Evolutionary conservation across 2,888 invertebrate species (phyloP), one percentile per base, ranked within the genome.

Genomic region (Parnassius glacialis): DNA sequence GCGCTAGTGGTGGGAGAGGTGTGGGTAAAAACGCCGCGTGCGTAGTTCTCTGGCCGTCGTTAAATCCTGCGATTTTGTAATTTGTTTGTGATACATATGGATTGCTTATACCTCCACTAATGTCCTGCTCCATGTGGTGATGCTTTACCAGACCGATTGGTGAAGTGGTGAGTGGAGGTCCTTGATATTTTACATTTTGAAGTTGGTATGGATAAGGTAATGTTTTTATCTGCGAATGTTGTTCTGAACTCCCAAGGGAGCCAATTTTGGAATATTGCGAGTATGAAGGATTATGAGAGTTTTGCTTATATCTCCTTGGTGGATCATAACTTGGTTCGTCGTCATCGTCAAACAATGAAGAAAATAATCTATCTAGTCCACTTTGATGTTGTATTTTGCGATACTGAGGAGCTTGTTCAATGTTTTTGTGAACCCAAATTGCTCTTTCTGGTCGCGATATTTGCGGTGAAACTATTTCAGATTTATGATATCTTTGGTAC

Each of bases 401-500:
- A 59, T 77, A 72, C 20, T 70, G 73, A 44, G 74, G 76, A 2
- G 72, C 66, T 2, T 83, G 83, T 20, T 69, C 76, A 67, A 89
- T 84, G 67, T 89, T 90, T 68, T 76, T 90, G 67, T 89, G 89
- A 47, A 88, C 73, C 90, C 90, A 91, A 59, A 90, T 67, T 0
- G 84, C 83, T 67, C 86, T 77, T 67, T 84, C 82, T 0, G 83
- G 79, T 62, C 84, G 75, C 2, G 73, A 70, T 10, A 67, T 69
- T 16, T 73, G 74, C n/a, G 62, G 64, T 52, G 58, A 13, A 3
- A 59, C 50, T 7, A 73, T 70, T 56, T 74, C 69, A 50, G 72
- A 62, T 62, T 65, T 70, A 16, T 70, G 69, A 42, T 68, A 69
- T 51, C 74, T 67, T 44, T 75, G 77, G 0, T 79, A 81, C 56